Base-by-base conservation (phyloP, 1,140 invertebrate genomes). In the Magallana angulata region DNA sequence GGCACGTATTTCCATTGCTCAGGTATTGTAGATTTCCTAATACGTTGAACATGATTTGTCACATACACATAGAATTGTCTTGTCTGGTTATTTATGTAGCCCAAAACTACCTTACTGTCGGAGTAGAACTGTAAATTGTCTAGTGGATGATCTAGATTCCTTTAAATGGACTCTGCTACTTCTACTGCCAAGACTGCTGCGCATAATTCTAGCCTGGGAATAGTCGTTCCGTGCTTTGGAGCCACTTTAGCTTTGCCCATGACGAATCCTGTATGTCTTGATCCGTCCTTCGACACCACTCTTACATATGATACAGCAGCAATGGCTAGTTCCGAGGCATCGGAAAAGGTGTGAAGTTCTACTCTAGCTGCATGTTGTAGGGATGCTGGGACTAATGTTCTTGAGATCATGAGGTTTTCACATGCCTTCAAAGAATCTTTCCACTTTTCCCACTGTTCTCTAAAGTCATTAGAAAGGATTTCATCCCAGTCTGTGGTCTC, bases 41-140 rank as follows among this genome's bases (percentile, higher is more conserved):
- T n/a, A n/a, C n/a, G n/a, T n/a, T n/a, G n/a, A n/a, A n/a, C n/a
- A n/a, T 89, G 68, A 30, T 91, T 90, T 6, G 48, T 64, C 3
- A 91, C 88, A 56, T 91, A 91, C 9, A 84, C 76, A 76, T 85
- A 88, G 36, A 91, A 91, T 59, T 87, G 86, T 82, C 88, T 81
- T 7, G 71, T 89, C n/a, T 85, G 57, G 60, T 91, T 89, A 68
- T 81, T 16, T 14, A 90, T 82, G 30, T 90, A 91, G 1, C 89
- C 89, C 2, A 90, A 36, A 9, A 88, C n/a, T n/a, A n/a, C n/a
- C n/a, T n/a, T n/a, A n/a, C n/a, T n/a, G n/a, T n/a, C 85, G n/a
- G n/a, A n/a, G n/a, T n/a, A n/a, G n/a, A 86, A 14, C 64, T 85
- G 30, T 85, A 89, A 60, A 88, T 88, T 18, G 85, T 89, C 59